Base-by-base conservation (phyloP, 2,113 vertebrate genomes). In the Recurvirostra avosetta region DNA sequence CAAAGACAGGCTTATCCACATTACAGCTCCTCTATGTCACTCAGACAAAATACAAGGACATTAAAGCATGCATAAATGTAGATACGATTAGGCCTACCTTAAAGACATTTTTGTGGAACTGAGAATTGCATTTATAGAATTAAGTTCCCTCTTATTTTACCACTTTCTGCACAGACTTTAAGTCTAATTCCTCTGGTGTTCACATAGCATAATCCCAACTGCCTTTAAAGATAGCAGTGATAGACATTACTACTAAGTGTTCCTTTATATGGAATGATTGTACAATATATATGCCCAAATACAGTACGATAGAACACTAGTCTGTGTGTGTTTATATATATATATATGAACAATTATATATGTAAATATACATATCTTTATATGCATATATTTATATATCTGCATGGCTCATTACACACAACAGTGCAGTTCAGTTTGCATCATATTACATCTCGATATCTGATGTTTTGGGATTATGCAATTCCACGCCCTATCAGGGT, bases 81-180 rank as follows among this genome's bases (percentile, higher is more conserved):
- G 15, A 25, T 26, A 55, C 1, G 0, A 50, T 47, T 32, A 30
- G 5, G 6, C 12, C 5, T 6, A n/a, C 19, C 34, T 63, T n/a
- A 68, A 92, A 76, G 65, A 82, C 79, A 8, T 22, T 21, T 50
- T 30, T 12, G 12, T 61, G 16, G 53, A 87, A 61, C 23, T 38
- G 17, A 92, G 27, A 65, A 65, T 17, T 66, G 9, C 5, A 0
- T 38, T 62, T 63, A 30, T 12, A 62, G 52, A 75, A 82, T 41
- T 63, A 70, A 61, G 14, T 74, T 80, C 63, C 11, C 58, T 68
- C 45, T 81, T 81, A 62, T 32, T 84, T 76, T 93, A 58, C 15
- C 38, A 70, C 34, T 83, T 80, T 71, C 50, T 90, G 36, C 26
- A 90, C 8, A 56, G 45, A 52, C 21, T 40, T 81, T 56, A 85